phyloP scores from a whole-genome alignment of 1,140 invertebrate genomes.

The Chironomus tepperi region DNA sequence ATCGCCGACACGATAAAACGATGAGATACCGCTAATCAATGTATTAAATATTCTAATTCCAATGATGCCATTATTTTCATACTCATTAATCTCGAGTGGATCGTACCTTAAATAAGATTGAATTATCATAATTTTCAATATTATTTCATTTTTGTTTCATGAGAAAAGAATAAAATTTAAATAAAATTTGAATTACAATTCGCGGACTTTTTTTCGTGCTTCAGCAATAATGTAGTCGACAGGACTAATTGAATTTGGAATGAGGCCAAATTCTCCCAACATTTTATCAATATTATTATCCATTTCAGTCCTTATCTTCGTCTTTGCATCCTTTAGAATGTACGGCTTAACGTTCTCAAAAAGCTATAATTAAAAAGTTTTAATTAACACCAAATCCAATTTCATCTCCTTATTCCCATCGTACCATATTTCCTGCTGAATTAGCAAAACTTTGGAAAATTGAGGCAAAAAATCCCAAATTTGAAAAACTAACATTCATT shows the following conservation, averaged over 20 bases:
- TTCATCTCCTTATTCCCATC: background rate
- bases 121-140: background rate
- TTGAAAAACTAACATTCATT: slow-evolving; percentile 71
- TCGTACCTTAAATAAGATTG: slow-evolving; percentile 47
- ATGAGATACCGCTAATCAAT: slow-evolving; percentile 66
- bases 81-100: slow-evolving; percentile 60
- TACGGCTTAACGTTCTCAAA: slow-evolving; percentile 81
- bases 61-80: slow-evolving; percentile 60
- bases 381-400: background rate
- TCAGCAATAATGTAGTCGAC: slow-evolving; percentile 71
- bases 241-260: slow-evolving; percentile 73
- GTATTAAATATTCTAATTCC: slow-evolving; percentile 58
- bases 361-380: slow-evolving; percentile 46
- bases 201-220: slow-evolving; percentile 56
- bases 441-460: slow-evolving; percentile 71
- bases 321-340: slow-evolving; percentile 66
- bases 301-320: slow-evolving; percentile 54
- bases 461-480: slow-evolving; percentile 62
- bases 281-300: slow-evolving; percentile 55
- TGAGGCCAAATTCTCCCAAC: slow-evolving; percentile 55
- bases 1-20: slow-evolving; percentile 71
- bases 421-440: slow-evolving; percentile 43
- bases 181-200: slow-evolving; percentile 37
- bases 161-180: background rate
- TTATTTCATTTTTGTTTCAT: background rate